A percentile compares a stretch with the other conserved stretches of the same genome.
Conservation (phyloP, 2,888 invertebrate species). For the Protonemura montana region DNA sequence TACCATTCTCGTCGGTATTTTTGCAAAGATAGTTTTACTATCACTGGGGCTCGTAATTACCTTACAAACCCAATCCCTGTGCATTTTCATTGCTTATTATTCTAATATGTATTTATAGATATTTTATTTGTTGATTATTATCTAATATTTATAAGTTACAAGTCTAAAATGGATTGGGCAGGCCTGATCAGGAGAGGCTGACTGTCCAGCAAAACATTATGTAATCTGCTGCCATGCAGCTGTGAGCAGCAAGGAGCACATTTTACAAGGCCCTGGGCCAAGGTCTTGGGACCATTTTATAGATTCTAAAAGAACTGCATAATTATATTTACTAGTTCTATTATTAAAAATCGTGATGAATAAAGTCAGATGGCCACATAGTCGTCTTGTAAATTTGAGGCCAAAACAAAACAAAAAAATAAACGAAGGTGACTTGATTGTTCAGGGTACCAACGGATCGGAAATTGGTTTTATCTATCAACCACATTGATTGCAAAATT, state of each 20-base stretch:
- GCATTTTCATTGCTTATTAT: not conserved
- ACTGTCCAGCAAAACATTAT: not conserved
- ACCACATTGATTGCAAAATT: no score
- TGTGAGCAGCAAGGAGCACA: not conserved
- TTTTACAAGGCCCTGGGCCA: not conserved
- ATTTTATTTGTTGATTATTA: not conserved
- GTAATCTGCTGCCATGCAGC: not conserved
- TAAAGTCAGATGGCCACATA: not conserved
- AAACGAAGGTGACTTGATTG: not conserved
- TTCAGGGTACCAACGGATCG: not conserved
- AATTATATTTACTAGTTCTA: not conserved
- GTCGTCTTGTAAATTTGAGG: not conserved
- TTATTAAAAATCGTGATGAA: not conserved
- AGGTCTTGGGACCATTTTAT: not conserved
- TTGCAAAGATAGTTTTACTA: no score
- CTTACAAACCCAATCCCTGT: no score
- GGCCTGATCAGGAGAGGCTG: not conserved
- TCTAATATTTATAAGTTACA: not conserved
- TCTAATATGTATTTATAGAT: no score
- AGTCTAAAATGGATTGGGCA: not conserved
- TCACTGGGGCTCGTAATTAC: no score
- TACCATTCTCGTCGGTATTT: no score
- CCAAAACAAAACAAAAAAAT: not conserved
- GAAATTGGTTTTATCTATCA: no score
- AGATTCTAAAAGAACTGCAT: not conserved